Evolutionary conservation across 2,797 vertebrate genomes (phyloP), one percentile per base, ranked within the genome.

Genomic region (Rhinella marina): DNA sequence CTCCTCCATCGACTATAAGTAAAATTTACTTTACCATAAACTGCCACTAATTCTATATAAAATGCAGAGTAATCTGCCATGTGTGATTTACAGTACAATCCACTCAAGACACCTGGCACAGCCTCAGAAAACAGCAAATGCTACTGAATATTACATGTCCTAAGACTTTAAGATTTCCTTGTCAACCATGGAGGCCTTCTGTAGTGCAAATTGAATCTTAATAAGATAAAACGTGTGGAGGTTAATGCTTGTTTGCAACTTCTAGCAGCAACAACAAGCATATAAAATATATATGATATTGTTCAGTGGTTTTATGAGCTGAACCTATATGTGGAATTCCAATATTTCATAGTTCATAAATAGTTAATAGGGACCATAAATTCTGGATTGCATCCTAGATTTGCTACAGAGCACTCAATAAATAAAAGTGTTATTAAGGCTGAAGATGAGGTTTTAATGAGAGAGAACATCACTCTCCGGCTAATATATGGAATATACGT

Each of bases 281-380:
- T 57, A 80, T 57, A 10, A 80, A 80, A 57, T 57, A 81, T 62
- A 62, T 62, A 62, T 81, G 79, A 41, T 81, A 50, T 64, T 81
- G 59, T 50, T 81, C 79, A 64, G 32, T 23, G 32, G 79, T 48
- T 81, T 48, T 81, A 61, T 81, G 79, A 81, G 79, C 59, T 48
- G 17, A 16, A 41, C 23, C 79, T n/a, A 64, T 64, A 79, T 11
- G 7, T 79, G 25, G 17, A 75, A 75, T 48, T 75, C 72, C 21
- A 50, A 75, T 75, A 57, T 57, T 52, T 66, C 77, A 78, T 4
- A 79, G 25, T 57, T 79, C 25, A 79, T 79, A 79, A 79, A 79
- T 79, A 79, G 23, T 29, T 79, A 57, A 79, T 79, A 19, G 9
- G 19, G 19, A 7, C 27, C 23, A 79, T 79, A 79, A 79, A 79